Conservation (phyloP, 2,797 vertebrate species). For the Merluccius polli region DNA sequence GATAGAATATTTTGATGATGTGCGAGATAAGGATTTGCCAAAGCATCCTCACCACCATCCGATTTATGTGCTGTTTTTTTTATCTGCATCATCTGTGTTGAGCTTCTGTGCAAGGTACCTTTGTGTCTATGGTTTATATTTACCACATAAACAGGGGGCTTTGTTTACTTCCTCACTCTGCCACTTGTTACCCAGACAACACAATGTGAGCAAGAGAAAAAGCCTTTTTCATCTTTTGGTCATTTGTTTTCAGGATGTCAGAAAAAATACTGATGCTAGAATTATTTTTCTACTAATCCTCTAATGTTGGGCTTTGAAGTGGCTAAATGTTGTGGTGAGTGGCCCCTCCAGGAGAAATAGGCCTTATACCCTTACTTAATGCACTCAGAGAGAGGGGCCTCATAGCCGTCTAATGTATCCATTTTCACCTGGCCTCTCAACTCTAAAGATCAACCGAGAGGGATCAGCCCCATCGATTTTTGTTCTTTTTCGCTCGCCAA, state of each 20-base stretch:
- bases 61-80: background rate
- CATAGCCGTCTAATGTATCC: slow-evolving; percentile 64
- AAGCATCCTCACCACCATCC: background rate
- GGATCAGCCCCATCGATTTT: slow-evolving; percentile 61
- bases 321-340: slow-evolving; percentile 40
- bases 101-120: background rate
- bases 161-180: background rate
- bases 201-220: background rate
- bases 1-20: background rate
- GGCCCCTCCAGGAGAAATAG: slow-evolving; percentile 28
- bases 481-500: slow-evolving; percentile 37
- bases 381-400: slow-evolving; percentile 50
- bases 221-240: background rate
- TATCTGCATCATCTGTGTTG: background rate
- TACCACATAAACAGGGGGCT: background rate
- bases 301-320: slow-evolving; percentile 7
- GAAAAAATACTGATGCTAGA: background rate
- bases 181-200: background rate
- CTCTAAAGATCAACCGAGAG: slow-evolving; percentile 66
- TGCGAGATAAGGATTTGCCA: background rate
- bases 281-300: background rate
- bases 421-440: slow-evolving; percentile 68
- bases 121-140: background rate
- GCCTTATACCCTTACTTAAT: slow-evolving; percentile 62
- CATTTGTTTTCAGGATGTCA: background rate